Evolutionary conservation across 2,113 vertebrate species (phyloP).

Genomic region (Sander vitreus): DNA sequence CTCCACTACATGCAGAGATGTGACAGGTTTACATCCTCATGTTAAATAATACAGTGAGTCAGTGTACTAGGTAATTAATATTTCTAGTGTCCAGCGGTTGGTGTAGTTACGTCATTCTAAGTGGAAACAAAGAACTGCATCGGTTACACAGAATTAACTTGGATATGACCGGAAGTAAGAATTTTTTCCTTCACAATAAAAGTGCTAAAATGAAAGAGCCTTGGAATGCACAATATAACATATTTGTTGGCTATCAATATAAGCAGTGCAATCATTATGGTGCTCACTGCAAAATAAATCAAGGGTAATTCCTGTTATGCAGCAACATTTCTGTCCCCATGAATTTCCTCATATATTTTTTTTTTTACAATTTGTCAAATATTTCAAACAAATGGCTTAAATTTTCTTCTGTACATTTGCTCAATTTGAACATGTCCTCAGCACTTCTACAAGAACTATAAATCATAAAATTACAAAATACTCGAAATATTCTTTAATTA

Average conservation of each 20-base stretch:
- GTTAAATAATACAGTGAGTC: background rate
- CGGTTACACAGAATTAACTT: background rate
- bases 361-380: no score
- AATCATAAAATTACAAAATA: no score
- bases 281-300: background rate
- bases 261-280: background rate
- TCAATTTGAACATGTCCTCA: no score
- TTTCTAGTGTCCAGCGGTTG: background rate
- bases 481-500: no score
- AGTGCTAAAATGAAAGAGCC: background rate
- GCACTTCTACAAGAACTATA: no score
- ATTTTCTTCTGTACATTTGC: no score
- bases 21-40: background rate
- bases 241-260: background rate
- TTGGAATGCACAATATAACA: background rate
- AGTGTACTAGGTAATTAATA: background rate
- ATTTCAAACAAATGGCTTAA: no score
- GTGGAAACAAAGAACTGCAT: constrained; percentile 56
- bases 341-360: no score
- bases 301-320: no score
- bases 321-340: no score
- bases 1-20: background rate
- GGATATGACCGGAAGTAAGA: constrained; percentile 6
- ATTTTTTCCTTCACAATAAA: constrained; percentile 45
- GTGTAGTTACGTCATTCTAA: constrained; percentile 57